These are phyloP conservation scores for Hippocampus zosterae DNA, from an alignment of 2,113 vertebrate genomes.

Conservation along the genomic window DNA sequence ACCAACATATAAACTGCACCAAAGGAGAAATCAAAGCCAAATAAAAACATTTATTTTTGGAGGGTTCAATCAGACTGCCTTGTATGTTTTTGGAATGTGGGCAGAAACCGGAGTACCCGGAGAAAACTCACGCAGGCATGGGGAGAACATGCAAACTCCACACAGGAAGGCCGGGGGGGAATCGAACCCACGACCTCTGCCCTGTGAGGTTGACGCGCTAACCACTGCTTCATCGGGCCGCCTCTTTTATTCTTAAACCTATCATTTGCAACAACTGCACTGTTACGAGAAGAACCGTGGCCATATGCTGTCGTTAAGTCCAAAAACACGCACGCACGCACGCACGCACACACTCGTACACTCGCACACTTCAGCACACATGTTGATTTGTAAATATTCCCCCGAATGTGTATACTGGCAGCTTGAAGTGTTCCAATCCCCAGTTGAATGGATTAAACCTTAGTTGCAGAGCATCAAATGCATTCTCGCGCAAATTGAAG, in stretches of 20 bases:
- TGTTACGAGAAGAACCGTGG: not conserved
- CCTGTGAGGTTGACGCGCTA: too few relatives aligned
- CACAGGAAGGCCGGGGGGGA: too few relatives aligned
- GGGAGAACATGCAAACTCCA: too few relatives aligned
- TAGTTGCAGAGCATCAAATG: slow-evolving; percentile 4
- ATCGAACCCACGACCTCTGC: too few relatives aligned
- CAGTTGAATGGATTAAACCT: slow-evolving; percentile 14
- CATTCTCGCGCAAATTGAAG: slow-evolving; percentile 22
- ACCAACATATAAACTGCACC: slow-evolving; percentile 1
- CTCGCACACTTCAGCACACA: slow-evolving; percentile 9
- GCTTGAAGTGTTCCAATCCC: slow-evolving; percentile 24
- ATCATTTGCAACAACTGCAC: not conserved
- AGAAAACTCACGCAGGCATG: too few relatives aligned
- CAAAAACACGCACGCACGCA: not conserved
- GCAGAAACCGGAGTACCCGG: too few relatives aligned
- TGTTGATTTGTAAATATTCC: slow-evolving; percentile 21
- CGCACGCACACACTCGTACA: not conserved
- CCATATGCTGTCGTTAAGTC: not conserved
- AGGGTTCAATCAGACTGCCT: too few relatives aligned
- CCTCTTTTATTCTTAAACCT: not conserved
- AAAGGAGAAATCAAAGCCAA: not conserved
- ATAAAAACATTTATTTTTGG: not conserved
- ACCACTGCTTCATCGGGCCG: too few relatives aligned
- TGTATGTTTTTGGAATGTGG: too few relatives aligned
- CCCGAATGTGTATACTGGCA: slow-evolving; percentile 3